Evolutionary conservation across 2,797 vertebrate species (phyloP), one percentile per base, ranked within the genome.

Genomic region (Tympanoctomys barrerae): DNA sequence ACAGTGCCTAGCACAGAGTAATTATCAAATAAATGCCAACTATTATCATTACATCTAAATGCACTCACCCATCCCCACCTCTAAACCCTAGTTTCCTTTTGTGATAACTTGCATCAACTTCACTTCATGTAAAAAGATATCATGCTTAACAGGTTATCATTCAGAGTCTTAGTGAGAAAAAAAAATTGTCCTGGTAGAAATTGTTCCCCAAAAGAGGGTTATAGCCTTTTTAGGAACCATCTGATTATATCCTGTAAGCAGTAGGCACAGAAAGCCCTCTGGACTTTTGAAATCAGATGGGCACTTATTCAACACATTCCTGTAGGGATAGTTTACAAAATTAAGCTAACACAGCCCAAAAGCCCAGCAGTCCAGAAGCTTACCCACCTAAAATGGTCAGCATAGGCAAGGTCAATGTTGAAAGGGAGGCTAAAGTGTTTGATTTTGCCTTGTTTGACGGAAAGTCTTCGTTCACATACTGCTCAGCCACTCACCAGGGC

Each of bases 231-330:
- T 79, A 70, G 87, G 77, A 90, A 87, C 52, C 90, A 75, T 94
- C 89, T 93, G 94, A 97, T 95, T 87, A 89, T 71, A 94, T 78
- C 89, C 52, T 7, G 6, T 49, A 57, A 96, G 80, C 88, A 95
- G 79, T 26, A 83, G 95, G 87, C 96, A 90, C 49, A 94, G 90
- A 82, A 75, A 89, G 90, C 91, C 81, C 87, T 91, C 52, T 87
- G 92, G 95, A 66, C 89, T 54, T 94, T 33, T 54, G 31, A 80
- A 92, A 97, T 96, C 96, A 95, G 95, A 96, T 91, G 75, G 95
- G 91, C 77, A 75, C 77, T 57, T 92, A 79, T 87, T 91, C 94
- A 96, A 94, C 42, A 89, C 95, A 93, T 97, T 96, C 94, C 91
- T 90, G 16, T n/a, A 79, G 3, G 62, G 36, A 54, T 19, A 70